These are phyloP conservation scores for Gambusia yucatana DNA, from an alignment of 2,797 vertebrate species.

Conservation along the genomic window DNA sequence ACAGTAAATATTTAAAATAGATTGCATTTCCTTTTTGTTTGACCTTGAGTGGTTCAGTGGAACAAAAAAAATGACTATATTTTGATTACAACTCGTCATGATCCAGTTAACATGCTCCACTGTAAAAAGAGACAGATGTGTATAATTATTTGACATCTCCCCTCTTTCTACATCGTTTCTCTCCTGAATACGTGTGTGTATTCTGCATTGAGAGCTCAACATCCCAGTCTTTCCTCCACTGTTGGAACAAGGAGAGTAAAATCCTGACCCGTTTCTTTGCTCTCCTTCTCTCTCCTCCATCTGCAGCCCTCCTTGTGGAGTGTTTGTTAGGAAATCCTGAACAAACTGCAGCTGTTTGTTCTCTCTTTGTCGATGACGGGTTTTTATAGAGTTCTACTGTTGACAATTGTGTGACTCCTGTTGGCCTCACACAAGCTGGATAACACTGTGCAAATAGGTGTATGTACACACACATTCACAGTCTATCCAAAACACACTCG, in stretches of 20 bases:
- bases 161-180: not conserved
- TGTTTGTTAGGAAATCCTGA: conserved; percentile 89
- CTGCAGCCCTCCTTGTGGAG: conserved; percentile 60
- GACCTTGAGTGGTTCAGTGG: not conserved
- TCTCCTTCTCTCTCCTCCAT: conserved; percentile 41
- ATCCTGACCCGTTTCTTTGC: conserved; percentile 27
- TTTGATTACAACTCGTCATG: not conserved
- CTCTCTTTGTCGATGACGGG: conserved; percentile 81
- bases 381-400: conserved; percentile 87
- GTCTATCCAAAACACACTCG: conserved; percentile 53
- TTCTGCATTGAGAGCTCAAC: conserved; percentile 6
- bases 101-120: not conserved
- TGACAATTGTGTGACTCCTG: conserved; percentile 82
- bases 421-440: conserved; percentile 83
- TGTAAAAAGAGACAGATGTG: not conserved
- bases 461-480: conserved; percentile 78
- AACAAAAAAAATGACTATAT: not conserved
- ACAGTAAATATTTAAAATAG: too few species aligned
- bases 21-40: not conserved
- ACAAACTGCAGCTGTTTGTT: conserved; percentile 85
- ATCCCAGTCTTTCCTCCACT: conserved; percentile 26
- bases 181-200: conserved; percentile 1
- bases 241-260: conserved; percentile 25
- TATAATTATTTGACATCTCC: not conserved
- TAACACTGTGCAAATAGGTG: conserved; percentile 86